Base-by-base conservation (phyloP, 1,140 invertebrate species). In the Vanessa atalanta region DNA sequence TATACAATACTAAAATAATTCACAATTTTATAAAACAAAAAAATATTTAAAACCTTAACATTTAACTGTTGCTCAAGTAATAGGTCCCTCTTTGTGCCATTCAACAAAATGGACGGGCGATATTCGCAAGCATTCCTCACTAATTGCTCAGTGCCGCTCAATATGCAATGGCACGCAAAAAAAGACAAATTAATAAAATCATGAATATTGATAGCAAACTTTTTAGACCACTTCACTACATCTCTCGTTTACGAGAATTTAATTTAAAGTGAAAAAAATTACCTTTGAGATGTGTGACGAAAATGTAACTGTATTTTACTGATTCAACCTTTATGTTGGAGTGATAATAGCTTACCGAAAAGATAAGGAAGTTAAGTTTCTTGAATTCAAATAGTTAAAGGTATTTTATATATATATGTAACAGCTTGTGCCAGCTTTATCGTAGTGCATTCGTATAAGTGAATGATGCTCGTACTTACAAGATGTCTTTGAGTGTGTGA, bases 121-220 rank as follows among this genome's bases (percentile, higher is more conserved):
- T 86, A 88, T 88, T 87, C 80, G 75, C 76, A 80, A 80, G 80
- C 84, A 85, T 87, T 89, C 83, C 81, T 82, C 82, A 81, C 86
- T 88, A 89, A 89, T 89, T 89, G 88, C 88, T 88, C 77, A 60
- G 73, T 76, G 78, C 80, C 80, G 74, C 57, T 86, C 85, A 85
- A 85, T 87, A 88, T 88, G 84, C 85, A 69, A 74, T 77, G 84
- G 84, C 85, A 87, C 84, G 85, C 77, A 80, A 85, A 88, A 83
- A 81, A 78, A 83, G 84, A 83, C 81, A 88, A 88, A 85, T 87
- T 86, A 87, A 86, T 87, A 87, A 86, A 84, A 85, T 78, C 80
- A 86, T 85, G 84, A 87, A 86, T 86, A 84, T 85, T 85, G 76
- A 85, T 83, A 73, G 61, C 55, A 64, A 76, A 76, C 75, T 80